Conservation (phyloP, 37 sponge, comb jelly and placozoan species). For the Mnemiopsis leidyi region DNA sequence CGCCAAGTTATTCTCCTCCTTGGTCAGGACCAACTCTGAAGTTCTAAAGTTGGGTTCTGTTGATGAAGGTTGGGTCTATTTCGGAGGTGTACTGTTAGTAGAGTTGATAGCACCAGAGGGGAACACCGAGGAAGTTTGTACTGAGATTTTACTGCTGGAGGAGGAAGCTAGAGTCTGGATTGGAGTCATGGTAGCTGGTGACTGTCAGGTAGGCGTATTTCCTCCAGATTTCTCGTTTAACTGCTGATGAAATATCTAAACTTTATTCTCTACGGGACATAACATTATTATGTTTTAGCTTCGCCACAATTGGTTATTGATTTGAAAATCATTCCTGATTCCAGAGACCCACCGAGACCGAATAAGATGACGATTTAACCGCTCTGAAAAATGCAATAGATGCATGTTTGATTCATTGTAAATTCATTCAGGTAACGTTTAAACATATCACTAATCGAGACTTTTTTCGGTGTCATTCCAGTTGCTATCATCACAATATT, state of each 20-base stretch:
- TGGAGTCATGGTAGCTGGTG: not conserved
- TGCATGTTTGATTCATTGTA: not conserved
- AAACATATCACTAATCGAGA: too few species aligned
- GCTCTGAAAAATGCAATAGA: not conserved
- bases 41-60: constrained; percentile 17
- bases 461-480: too few species aligned
- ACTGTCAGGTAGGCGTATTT: not conserved
- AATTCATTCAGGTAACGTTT: not conserved
- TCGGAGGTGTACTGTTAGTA: constrained; percentile 1
- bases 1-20: constrained; percentile 10
- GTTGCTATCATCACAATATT: too few species aligned
- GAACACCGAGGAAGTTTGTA: not conserved
- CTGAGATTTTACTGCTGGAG: constrained; percentile 44
- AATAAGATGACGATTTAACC: not conserved
- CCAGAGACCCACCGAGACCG: not conserved
- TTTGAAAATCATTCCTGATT: not conserved
- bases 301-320: too few species aligned
- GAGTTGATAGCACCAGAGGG: constrained; percentile 32
- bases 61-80: constrained; percentile 48
- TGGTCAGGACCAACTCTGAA: not conserved
- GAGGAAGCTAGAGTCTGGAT: constrained; percentile 20
- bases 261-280: not conserved
- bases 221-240: not conserved
- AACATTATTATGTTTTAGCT: too few species aligned
- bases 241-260: not conserved